phyloP scores from a whole-genome alignment of 2,888 invertebrate genomes.

The Caenorhabditis angaria region DNA sequence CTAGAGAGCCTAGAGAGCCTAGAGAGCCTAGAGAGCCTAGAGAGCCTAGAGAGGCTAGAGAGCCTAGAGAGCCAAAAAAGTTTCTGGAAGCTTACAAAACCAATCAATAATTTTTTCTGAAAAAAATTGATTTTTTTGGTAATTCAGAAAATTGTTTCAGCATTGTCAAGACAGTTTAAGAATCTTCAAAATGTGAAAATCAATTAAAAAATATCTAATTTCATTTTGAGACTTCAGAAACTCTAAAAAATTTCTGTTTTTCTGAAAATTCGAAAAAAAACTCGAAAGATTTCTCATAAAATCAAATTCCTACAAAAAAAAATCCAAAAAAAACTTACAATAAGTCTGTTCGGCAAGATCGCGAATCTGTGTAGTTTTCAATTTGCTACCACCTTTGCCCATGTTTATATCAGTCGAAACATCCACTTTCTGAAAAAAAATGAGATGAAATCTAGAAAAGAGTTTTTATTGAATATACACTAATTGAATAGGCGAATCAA shows the following conservation, averaged over 20 bases:
- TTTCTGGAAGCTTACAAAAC: no score
- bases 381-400: slow-evolving; percentile 95
- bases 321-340: slow-evolving; percentile 87
- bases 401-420: slow-evolving; percentile 75
- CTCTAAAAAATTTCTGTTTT: background rate
- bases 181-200: no score
- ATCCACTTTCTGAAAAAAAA: background rate
- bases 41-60: no score
- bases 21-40: no score
- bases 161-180: no score
- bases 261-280: slow-evolving; percentile 7
- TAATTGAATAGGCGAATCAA: background rate
- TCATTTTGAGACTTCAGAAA: background rate
- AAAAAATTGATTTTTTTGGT: no score
- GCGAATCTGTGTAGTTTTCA: slow-evolving; percentile 93
- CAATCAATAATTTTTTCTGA: no score
- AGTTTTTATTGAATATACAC: background rate
- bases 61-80: no score
- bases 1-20: no score
- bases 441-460: background rate
- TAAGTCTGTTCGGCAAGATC: slow-evolving; percentile 90
- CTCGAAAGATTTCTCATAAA: background rate
- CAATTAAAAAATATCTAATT: background rate
- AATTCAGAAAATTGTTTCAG: no score
- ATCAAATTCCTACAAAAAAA: background rate